phyloP scores from a whole-genome alignment of 2,888 invertebrate genomes.

The Rhaphigaster nebulosa region DNA sequence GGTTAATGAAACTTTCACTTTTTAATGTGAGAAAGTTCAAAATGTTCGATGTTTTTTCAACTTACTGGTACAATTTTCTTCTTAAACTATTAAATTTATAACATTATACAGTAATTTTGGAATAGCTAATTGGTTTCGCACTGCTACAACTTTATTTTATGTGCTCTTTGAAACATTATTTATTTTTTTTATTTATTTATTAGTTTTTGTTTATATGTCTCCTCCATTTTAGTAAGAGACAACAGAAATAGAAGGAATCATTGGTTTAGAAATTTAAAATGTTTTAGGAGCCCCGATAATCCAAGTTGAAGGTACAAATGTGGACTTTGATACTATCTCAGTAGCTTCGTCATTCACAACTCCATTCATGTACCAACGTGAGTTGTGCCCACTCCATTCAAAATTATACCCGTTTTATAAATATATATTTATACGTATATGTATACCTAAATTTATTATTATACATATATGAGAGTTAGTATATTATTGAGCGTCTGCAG shows the following conservation, averaged over 20 bases:
- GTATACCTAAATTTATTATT: slow-evolving; percentile 30
- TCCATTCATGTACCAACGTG: slow-evolving; percentile 81
- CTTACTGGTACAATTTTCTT: too few relatives aligned
- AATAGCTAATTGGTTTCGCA: background rate
- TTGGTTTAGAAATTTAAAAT: slow-evolving; percentile 58
- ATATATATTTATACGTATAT: slow-evolving; percentile 51
- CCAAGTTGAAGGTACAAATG: slow-evolving; percentile 71
- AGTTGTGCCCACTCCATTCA: slow-evolving; percentile 69
- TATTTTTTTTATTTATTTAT: background rate
- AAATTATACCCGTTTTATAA: slow-evolving; percentile 51
- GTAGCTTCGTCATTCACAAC: slow-evolving; percentile 78
- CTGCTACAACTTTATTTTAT: background rate
- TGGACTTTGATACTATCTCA: slow-evolving; percentile 80
- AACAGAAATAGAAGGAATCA: slow-evolving; percentile 10
- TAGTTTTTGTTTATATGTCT: background rate
- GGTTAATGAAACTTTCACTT: too few relatives aligned
- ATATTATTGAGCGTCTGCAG: slow-evolving; percentile 43
- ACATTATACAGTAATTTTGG: background rate
- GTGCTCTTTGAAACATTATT: background rate
- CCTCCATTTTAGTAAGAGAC: background rate
- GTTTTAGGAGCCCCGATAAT: slow-evolving; percentile 73
- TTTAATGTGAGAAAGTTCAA: too few relatives aligned
- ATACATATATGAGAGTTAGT: slow-evolving; percentile 28
- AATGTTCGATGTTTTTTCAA: too few relatives aligned
- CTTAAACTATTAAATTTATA: too few relatives aligned